phyloP scores from a whole-genome alignment of 1,140 invertebrate species.

The Penaeus japonicus region DNA sequence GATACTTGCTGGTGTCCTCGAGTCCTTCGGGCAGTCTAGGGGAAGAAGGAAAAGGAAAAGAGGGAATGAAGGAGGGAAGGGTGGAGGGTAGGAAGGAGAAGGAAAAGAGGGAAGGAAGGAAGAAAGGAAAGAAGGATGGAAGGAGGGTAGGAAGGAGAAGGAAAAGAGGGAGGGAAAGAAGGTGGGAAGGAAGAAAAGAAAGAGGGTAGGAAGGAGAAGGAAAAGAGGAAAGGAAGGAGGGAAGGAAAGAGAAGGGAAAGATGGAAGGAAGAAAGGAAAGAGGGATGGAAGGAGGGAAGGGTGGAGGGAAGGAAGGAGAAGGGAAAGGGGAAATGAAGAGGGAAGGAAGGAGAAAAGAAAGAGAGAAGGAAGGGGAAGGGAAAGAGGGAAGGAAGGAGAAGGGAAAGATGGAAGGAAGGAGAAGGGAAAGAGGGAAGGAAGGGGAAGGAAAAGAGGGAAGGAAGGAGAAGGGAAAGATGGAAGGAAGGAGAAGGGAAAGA shows the following conservation, averaged over 20 bases:
- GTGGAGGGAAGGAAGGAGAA: no score
- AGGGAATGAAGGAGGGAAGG: background rate
- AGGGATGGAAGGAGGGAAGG: background rate
- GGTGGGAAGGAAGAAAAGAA: no score
- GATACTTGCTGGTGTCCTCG: slow-evolving; percentile 77
- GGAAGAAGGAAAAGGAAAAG: background rate
- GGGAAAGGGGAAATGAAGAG: background rate
- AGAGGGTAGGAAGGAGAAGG: no score
- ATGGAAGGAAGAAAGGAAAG: background rate
- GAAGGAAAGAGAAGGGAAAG: background rate
- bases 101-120: background rate
- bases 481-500: background rate
- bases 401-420: background rate
- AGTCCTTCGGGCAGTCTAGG: slow-evolving; percentile 70
- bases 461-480: background rate
- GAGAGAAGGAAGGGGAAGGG: background rate
- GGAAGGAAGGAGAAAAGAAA: background rate
- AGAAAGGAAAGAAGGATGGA: background rate
- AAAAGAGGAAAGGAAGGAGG: background rate
- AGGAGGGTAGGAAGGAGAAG: background rate
- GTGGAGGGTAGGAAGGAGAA: background rate
- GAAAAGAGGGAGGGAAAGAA: background rate
- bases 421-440: background rate
- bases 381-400: background rate
- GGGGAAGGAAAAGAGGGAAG: background rate